Base-by-base conservation (phyloP, 2,797 vertebrate genomes). In the Geotria australis region DNA sequence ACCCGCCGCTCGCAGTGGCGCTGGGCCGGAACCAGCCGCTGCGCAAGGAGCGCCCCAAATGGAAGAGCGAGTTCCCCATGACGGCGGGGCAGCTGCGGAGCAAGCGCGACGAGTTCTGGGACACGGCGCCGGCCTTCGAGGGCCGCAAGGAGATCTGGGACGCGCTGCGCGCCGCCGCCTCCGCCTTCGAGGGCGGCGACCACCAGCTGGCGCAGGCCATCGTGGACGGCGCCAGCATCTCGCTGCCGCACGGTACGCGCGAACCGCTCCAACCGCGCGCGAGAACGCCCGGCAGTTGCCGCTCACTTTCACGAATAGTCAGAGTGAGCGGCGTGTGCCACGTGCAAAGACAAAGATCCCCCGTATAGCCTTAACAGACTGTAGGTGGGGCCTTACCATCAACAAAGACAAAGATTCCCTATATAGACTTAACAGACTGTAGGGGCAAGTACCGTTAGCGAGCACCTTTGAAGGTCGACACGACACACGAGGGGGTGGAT, bases 121-220 rank as follows among this genome's bases (percentile, higher is more conserved):
- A 95, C 63, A 96, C 86, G 0, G 85, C 86, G 1, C 89, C 86
- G 0, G 85, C 86, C 60, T 95, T 94, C 1, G 86, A 95, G 46
- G 88, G 89, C 58, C 80, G 85, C 56, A 91, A 89, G 67, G 85
- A 96, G 73, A 96, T 95, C 71, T 96, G 89, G 85, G 89, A 96
- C 1, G 85, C 89, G 2, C 77, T 96, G 58, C 78, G 82, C 69
- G 88, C 88, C 1, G 89, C 85, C 1, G 81, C 81, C 56, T 75
- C 78, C 2, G 89, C 84, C 0, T 74, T 77, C 2, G 89, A 94
- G 69, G 77, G 78, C 66, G 89, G 81, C 0, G 81, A 96, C 71
- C 81, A 85, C 12, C 78, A 82, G 67, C 72, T 95, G 61, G 89
- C 86, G 3, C 86, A 94, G 68, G 89, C 89, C 57, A 96, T 96